Conservation (phyloP, 2,888 invertebrate species). For the Idaea dimidiata region DNA sequence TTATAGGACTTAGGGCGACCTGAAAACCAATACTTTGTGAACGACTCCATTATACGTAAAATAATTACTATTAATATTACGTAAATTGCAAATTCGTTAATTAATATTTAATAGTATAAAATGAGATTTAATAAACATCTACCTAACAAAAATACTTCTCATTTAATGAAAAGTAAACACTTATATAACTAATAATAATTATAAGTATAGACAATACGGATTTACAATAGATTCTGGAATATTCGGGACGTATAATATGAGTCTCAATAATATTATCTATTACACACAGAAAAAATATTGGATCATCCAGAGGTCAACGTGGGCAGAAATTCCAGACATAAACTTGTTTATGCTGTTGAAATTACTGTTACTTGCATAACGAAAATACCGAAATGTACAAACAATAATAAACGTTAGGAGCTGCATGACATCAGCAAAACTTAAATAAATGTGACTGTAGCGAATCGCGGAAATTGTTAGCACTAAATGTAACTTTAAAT, state of each 20-base stretch:
- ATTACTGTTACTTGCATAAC: background rate
- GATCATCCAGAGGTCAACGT: conserved; percentile 16
- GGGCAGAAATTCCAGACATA: conserved; percentile 38
- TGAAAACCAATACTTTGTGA: no score
- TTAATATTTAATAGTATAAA: background rate
- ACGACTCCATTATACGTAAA: no score
- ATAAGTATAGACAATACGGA: no score
- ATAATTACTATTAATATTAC: no score
- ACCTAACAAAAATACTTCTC: no score
- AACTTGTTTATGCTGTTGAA: background rate
- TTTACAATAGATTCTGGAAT: background rate
- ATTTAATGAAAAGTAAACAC: background rate
- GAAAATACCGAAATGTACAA: background rate
- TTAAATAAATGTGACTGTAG: background rate
- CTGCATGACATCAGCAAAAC: conserved; percentile 12
- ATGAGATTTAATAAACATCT: no score
- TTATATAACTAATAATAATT: background rate
- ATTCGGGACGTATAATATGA: background rate
- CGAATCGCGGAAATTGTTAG: background rate
- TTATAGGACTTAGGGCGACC: no score
- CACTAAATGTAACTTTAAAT: background rate
- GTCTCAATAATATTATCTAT: background rate
- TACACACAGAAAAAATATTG: background rate
- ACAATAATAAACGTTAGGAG: background rate
- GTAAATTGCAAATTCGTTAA: background rate